Percentiles rank a stretch among this genome's conserved stretches.
These are phyloP conservation scores for Scaptomyza tumidula DNA, from an alignment of 2,888 invertebrate species.

Conservation along the genomic window DNA sequence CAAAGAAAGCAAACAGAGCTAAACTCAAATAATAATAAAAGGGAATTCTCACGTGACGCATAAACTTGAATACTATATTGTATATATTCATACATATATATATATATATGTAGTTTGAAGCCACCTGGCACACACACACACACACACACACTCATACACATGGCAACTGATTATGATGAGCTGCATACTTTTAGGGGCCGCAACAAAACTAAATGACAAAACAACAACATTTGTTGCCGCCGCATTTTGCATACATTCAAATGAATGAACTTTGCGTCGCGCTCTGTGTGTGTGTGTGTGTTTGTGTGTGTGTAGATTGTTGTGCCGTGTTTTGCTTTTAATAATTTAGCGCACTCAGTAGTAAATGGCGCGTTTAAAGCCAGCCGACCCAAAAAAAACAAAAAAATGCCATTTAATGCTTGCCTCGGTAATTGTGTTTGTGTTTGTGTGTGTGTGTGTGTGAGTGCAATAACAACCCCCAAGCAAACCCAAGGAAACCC, in stretches of 20 bases:
- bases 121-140: constrained; percentile 23
- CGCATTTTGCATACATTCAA: constrained; percentile 71
- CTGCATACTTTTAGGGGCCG: constrained; percentile 65
- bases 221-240: constrained; percentile 56
- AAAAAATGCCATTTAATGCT: constrained; percentile 66
- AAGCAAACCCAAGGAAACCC: constrained; percentile 58
- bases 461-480: constrained; percentile 66
- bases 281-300: constrained; percentile 14
- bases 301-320: constrained; percentile 26
- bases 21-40: constrained; percentile 78
- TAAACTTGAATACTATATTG: constrained; percentile 46
- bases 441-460: constrained; percentile 36
- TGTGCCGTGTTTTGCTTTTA: constrained; percentile 65
- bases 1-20: not conserved
- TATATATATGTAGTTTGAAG: constrained; percentile 13
- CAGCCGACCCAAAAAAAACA: constrained; percentile 61
- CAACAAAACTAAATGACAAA: constrained; percentile 42
- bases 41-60: constrained; percentile 79
- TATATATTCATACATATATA: not conserved
- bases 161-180: constrained; percentile 67
- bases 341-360: constrained; percentile 70
- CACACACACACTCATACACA: constrained; percentile 24
- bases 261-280: constrained; percentile 61
- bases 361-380: constrained; percentile 77
- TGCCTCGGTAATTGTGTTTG: constrained; percentile 39